phyloP scores from a whole-genome alignment of 2,113 vertebrate genomes.

The Solea senegalensis region DNA sequence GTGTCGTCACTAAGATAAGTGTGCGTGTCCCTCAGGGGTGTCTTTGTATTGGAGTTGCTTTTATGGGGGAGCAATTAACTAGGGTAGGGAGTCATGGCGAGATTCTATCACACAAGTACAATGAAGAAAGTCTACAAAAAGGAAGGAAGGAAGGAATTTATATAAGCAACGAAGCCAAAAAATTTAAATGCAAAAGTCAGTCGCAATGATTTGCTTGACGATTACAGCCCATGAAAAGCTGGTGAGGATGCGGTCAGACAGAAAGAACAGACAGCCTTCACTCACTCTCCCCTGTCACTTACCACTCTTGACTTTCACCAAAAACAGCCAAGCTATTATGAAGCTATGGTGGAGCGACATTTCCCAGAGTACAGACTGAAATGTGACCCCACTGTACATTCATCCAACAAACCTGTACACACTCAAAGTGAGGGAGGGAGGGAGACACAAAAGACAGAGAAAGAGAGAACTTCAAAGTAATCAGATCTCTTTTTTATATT shows the following conservation, averaged over 20 bases:
- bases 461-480: not conserved
- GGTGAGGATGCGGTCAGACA: slow-evolving; percentile 2
- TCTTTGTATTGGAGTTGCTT: slow-evolving; percentile 12
- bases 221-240: not conserved
- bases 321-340: slow-evolving; percentile 39
- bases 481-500: too few species aligned
- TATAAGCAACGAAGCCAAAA: too few species aligned
- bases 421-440: not conserved
- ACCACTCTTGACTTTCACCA: slow-evolving; percentile 2
- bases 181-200: too few species aligned
- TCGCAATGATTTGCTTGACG: too few species aligned
- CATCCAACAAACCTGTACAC: not conserved
- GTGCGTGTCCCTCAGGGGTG: slow-evolving; percentile 2
- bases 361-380: slow-evolving; percentile 32
- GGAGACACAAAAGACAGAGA: too few species aligned
- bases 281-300: slow-evolving; percentile 11
- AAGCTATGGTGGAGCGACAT: slow-evolving; percentile 18
- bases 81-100: not conserved
- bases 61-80: slow-evolving; percentile 18
- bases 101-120: not conserved
- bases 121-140: not conserved
- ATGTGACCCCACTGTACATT: slow-evolving; percentile 6
- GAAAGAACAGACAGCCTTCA: not conserved
- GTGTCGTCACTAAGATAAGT: not conserved
- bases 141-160: too few species aligned